Percentiles rank a stretch among this genome's conserved stretches.
Evolutionary conservation across 2,888 invertebrate genomes (phyloP).

Genomic region (Drosophila robusta): DNA sequence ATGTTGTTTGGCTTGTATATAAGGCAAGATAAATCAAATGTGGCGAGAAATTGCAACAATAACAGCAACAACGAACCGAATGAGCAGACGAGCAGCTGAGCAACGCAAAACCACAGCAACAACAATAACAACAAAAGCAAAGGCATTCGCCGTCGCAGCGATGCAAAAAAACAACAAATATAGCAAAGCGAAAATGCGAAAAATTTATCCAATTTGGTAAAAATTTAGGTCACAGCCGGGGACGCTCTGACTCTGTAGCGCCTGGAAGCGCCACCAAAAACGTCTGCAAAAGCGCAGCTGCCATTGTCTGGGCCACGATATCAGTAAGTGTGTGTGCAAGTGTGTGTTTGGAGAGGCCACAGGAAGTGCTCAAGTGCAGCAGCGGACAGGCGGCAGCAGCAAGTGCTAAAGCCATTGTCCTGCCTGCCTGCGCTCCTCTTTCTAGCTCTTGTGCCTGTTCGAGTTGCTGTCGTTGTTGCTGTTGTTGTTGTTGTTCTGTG

Average conservation of each 20-base stretch:
- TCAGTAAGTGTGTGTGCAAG: constrained; percentile 24
- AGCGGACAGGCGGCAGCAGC: constrained; percentile 51
- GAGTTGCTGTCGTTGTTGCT: constrained; percentile 7
- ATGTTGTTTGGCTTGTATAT: constrained; percentile 68
- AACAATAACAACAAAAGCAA: constrained; percentile 18
- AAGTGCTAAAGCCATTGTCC: constrained; percentile 72
- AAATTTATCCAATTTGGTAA: constrained; percentile 83
- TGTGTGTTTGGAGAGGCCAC: constrained; percentile 46
- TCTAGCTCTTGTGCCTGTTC: constrained; percentile 4
- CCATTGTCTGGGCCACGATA: constrained; percentile 50
- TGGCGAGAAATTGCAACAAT: constrained; percentile 82
- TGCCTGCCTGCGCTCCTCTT: constrained; percentile 45
- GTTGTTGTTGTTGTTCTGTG: constrained; percentile 26
- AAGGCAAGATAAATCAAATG: constrained; percentile 82
- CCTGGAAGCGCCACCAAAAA: constrained; percentile 63
- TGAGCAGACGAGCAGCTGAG: constrained; percentile 22
- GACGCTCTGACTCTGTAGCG: constrained; percentile 36
- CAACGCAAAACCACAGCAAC: constrained; percentile 21
- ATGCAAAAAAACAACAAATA: constrained; percentile 38
- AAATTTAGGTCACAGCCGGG: constrained; percentile 82
- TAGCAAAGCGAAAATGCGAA: constrained; percentile 79
- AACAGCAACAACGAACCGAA: constrained; percentile 57
- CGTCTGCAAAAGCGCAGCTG: constrained; percentile 73
- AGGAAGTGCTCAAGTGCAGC: constrained; percentile 78
- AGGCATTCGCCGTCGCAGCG: constrained; percentile 42